These are phyloP conservation scores for Platerodrilus igneus DNA, from an alignment of 2,888 invertebrate species.

Conservation along the genomic window DNA sequence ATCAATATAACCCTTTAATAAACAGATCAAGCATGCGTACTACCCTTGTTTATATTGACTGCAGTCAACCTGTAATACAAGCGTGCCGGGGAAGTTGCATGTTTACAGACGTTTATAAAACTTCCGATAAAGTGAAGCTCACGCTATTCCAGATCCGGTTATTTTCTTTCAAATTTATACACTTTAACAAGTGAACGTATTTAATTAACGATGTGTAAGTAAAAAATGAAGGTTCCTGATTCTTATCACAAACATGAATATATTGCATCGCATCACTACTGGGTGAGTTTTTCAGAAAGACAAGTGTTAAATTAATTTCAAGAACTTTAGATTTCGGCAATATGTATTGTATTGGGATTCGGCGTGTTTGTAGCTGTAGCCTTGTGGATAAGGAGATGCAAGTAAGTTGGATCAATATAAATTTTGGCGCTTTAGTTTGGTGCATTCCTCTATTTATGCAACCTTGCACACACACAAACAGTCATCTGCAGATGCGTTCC, in stretches of 20 bases:
- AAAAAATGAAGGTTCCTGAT: conserved; percentile 29
- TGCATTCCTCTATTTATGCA: too few species aligned
- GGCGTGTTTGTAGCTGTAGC: conserved; percentile 47
- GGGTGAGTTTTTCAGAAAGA: conserved; percentile 15
- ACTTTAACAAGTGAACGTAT: too few species aligned
- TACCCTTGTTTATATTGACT: conserved; percentile 29
- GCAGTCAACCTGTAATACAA: conserved; percentile 17
- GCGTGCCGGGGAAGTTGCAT: conserved; percentile 26
- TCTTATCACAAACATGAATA: conserved; percentile 20
- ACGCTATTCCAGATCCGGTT: too few species aligned
- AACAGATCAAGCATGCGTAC: too few species aligned
- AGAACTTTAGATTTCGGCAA: conserved; percentile 43
- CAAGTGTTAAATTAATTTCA: too few species aligned
- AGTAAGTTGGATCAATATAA: conserved; percentile 46
- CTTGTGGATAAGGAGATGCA: conserved; percentile 50
- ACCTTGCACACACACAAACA: too few species aligned
- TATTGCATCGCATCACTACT: conserved; percentile 13
- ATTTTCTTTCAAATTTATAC: too few species aligned
- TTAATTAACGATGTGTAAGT: conserved; percentile 17
- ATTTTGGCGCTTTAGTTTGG: too few species aligned
- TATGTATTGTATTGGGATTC: conserved; percentile 45
- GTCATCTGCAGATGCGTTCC: too few species aligned
- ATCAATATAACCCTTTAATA: too few species aligned
- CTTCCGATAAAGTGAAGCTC: conserved; percentile 16
- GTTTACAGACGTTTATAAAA: conserved; percentile 28